Base-by-base conservation (phyloP, 1,140 invertebrate genomes). In the Telenomus remus region DNA sequence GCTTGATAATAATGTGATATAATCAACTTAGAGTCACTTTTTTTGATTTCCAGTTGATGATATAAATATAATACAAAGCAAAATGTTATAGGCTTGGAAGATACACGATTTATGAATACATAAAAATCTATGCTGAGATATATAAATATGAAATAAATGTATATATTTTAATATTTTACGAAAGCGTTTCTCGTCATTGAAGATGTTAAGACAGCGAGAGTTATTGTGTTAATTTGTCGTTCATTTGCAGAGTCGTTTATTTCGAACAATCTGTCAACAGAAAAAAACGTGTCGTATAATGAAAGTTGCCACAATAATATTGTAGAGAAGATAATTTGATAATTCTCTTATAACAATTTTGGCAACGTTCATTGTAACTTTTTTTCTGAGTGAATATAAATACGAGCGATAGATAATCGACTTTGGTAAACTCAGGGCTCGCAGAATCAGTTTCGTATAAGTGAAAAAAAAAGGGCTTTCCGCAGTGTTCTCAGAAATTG, bases 161-260 rank as follows among this genome's bases (percentile, higher is more conserved):
- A 66, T 55, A 72, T 68, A 77, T 77, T 72, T 60, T 53, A 60
- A 63, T 77, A 77, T 77, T 72, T 72, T 72, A 59, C 47, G 27
- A 76, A 37, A 61, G 46, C 39, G 51, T 71, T 71, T 55, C 65
- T 27, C 34, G 48, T 50, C 13, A 48, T 63, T 64, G 44, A 51
- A 42, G 9, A 39, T 13, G 42, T 59, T 35, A 43, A 66, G 16
- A 61, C 44, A 54, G 34, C 46, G 61, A 50, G 14, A 47, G 56
- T 66, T 46, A 49, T 39, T 39, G 3, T n/a, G 37, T 39, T 39
- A 10, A 15, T 66, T 64, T 51, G 43, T 59, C 19, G 44, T 73
- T 48, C n/a, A 37, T 64, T 57, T 34, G 56, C 56, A 43, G 33
- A 60, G 16, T 64, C 42, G 46, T 76, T 76, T 13, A 43, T 46